Evolutionary conservation across 2,888 invertebrate species (phyloP).

Genomic region (Glomeris marginata): DNA sequence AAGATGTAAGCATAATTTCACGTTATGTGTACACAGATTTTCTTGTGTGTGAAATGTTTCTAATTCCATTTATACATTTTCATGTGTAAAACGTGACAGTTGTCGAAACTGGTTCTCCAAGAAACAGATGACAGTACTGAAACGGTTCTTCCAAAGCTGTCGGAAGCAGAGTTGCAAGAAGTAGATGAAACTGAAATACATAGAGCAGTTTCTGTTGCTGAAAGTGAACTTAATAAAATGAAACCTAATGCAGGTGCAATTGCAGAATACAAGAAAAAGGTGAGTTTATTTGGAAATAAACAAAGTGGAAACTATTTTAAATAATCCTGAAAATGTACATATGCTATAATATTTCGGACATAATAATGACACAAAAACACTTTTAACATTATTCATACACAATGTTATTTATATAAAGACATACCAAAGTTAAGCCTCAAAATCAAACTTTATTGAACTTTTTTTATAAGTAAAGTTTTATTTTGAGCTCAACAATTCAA

Average conservation of each 20-base stretch:
- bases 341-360: neutral
- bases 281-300: slow-evolving; percentile 16
- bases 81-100: slow-evolving; percentile 19
- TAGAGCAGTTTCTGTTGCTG: slow-evolving; percentile 52
- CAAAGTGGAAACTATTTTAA: neutral
- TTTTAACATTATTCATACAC: neutral
- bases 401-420: too few relatives aligned
- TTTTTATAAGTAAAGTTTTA: too few relatives aligned
- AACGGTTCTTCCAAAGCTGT: slow-evolving; percentile 36
- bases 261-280: slow-evolving; percentile 43
- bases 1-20: slow-evolving; percentile 17
- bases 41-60: too few relatives aligned
- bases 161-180: slow-evolving; percentile 45
- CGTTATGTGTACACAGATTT: too few relatives aligned
- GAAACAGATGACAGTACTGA: slow-evolving; percentile 34
- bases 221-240: slow-evolving; percentile 32
- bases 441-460: too few relatives aligned
- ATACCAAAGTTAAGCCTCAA: too few relatives aligned
- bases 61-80: too few relatives aligned
- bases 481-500: too few relatives aligned
- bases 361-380: neutral
- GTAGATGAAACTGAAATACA: slow-evolving; percentile 42
- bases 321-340: neutral
- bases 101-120: slow-evolving; percentile 44
- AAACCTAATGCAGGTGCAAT: slow-evolving; percentile 44